Percentiles rank a stretch among this genome's conserved stretches.
Conservation (phyloP, 2,888 invertebrate species). For the Anarsia innoxiella region DNA sequence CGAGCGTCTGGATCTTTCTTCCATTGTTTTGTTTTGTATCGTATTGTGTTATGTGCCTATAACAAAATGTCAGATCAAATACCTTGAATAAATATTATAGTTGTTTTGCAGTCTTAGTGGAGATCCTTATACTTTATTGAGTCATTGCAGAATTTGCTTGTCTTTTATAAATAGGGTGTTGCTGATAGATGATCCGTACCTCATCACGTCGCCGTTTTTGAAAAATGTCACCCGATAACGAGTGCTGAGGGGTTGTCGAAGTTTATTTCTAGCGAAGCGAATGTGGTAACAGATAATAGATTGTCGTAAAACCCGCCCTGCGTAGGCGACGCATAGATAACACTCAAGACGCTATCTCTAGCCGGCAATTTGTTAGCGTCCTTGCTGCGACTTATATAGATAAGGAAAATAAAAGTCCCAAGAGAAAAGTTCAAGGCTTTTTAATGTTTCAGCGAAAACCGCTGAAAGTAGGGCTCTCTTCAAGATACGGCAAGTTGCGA, state of each 20-base stretch:
- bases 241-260: slow-evolving; percentile 32
- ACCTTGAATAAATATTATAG: too few relatives aligned
- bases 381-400: slow-evolving; percentile 39
- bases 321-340: slow-evolving; percentile 62
- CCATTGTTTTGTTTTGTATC: slow-evolving; percentile 32
- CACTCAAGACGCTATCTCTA: slow-evolving; percentile 46
- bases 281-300: slow-evolving; percentile 58
- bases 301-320: slow-evolving; percentile 50
- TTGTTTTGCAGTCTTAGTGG: too few relatives aligned
- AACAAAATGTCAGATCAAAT: too few relatives aligned
- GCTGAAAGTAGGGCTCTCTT: background rate
- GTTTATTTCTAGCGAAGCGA: slow-evolving; percentile 58
- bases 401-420: slow-evolving; percentile 38
- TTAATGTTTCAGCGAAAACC: slow-evolving; percentile 10
- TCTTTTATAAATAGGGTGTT: too few relatives aligned
- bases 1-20: slow-evolving; percentile 34
- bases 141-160: too few relatives aligned
- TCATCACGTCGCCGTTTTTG: slow-evolving; percentile 24
- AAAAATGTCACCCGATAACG: slow-evolving; percentile 34
- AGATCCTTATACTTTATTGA: too few relatives aligned
- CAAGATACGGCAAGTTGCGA: background rate
- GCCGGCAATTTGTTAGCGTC: slow-evolving; percentile 61
- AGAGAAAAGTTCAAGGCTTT: slow-evolving; percentile 30
- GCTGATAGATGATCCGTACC: too few relatives aligned
- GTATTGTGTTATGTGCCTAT: slow-evolving; percentile 16